Conservation (phyloP, 2,888 invertebrate species). For the Tineola bisselliella region DNA sequence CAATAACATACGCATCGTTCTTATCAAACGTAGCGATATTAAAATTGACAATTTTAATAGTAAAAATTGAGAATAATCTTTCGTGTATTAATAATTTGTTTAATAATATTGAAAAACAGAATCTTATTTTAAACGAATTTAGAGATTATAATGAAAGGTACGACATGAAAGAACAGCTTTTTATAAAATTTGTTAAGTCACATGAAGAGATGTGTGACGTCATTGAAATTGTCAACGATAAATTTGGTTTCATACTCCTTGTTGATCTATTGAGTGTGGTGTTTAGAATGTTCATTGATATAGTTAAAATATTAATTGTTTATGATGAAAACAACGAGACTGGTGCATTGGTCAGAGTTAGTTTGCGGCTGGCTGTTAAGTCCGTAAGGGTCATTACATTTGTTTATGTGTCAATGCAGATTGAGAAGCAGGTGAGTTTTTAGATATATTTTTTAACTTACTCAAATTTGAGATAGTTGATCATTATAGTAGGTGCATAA, state of each 20-base stretch:
- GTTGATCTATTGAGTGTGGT: not conserved
- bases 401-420: conserved; percentile 14
- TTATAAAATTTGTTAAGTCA: not conserved
- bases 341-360: conserved; percentile 19
- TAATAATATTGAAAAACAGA: not conserved
- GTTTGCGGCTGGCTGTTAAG: conserved; percentile 29
- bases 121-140: not conserved
- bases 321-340: not conserved
- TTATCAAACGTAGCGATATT: not conserved
- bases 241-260: conserved; percentile 4
- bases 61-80: conserved; percentile 7
- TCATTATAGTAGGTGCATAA: too few relatives aligned
- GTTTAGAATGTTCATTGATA: conserved; percentile 1
- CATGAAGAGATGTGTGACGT: not conserved
- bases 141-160: not conserved
- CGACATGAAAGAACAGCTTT: not conserved
- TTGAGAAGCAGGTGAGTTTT: conserved; percentile 8
- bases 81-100: not conserved
- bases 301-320: not conserved
- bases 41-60: not conserved
- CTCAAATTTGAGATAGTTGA: too few relatives aligned
- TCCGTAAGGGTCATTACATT: conserved; percentile 30
- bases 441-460: not conserved
- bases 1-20: not conserved
- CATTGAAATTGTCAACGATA: conserved; percentile 2